These are phyloP conservation scores for Xestobium rufovillosum DNA, from an alignment of 2,888 invertebrate species.

Conservation along the genomic window DNA sequence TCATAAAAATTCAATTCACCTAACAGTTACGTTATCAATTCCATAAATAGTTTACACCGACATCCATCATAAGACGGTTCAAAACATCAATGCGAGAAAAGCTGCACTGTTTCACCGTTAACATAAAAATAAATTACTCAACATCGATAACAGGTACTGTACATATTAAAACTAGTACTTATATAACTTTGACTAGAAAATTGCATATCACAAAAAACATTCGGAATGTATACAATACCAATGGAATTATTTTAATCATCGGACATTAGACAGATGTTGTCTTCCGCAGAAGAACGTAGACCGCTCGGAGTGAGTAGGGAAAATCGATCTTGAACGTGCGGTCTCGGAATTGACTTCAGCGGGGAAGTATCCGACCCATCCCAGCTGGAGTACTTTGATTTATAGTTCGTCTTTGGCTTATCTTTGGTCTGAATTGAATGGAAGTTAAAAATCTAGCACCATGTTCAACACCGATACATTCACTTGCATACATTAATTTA, in stretches of 20 bases:
- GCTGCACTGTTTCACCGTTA: too few relatives aligned
- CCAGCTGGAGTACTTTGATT: slow-evolving; percentile 38
- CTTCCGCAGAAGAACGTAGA: slow-evolving; percentile 48
- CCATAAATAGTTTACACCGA: too few relatives aligned
- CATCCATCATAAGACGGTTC: too few relatives aligned
- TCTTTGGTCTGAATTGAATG: slow-evolving; percentile 22
- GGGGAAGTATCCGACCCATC: slow-evolving; percentile 35
- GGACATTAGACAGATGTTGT: slow-evolving; percentile 47
- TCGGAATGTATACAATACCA: neutral
- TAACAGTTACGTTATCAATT: too few relatives aligned
- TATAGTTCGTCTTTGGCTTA: slow-evolving; percentile 30
- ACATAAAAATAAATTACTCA: too few relatives aligned
- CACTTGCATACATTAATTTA: neutral
- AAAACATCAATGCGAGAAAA: too few relatives aligned
- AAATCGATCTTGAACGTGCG: slow-evolving; percentile 46
- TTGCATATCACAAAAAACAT: slow-evolving; percentile 1
- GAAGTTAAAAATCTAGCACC: too few relatives aligned
- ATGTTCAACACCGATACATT: neutral
- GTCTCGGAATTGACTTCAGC: slow-evolving; percentile 31
- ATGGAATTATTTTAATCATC: slow-evolving; percentile 32
- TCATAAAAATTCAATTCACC: too few relatives aligned
- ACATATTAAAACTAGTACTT: too few relatives aligned
- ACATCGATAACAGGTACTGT: too few relatives aligned
- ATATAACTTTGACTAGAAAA: neutral
- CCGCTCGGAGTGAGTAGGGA: slow-evolving; percentile 48